These are phyloP conservation scores for Drosophila tripunctata DNA, from an alignment of 2,888 invertebrate genomes.

Conservation along the genomic window DNA sequence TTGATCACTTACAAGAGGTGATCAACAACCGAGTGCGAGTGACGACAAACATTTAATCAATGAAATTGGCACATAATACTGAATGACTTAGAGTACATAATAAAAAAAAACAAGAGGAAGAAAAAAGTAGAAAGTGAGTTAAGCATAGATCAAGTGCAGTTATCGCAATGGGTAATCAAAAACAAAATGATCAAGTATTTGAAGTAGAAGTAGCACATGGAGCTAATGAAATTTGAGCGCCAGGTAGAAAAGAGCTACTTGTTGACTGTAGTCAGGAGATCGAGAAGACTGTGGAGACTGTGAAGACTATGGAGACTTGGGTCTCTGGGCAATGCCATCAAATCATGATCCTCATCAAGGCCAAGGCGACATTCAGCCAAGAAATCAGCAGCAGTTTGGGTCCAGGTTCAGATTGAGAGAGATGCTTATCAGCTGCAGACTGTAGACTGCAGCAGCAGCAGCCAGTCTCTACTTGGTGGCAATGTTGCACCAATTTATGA, in stretches of 20 bases:
- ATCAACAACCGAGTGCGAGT: background rate
- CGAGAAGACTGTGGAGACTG: background rate
- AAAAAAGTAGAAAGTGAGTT: background rate
- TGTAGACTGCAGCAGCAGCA: constrained; percentile 42
- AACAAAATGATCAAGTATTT: constrained; percentile 53
- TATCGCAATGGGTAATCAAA: constrained; percentile 46
- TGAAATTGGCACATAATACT: background rate
- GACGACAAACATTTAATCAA: constrained; percentile 10
- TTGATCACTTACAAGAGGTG: background rate
- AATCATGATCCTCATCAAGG: constrained; percentile 69
- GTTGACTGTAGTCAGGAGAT: background rate
- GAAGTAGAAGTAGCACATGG: constrained; percentile 59
- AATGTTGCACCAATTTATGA: constrained; percentile 75
- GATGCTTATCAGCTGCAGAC: constrained; percentile 70
- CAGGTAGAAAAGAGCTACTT: constrained; percentile 21
- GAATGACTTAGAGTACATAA: background rate
- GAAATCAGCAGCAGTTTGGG: constrained; percentile 68
- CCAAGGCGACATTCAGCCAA: constrained; percentile 62
- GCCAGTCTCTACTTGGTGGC: constrained; percentile 19
- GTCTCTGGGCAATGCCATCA: constrained; percentile 49
- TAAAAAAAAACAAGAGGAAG: background rate
- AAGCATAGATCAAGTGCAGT: constrained; percentile 20
- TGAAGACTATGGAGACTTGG: background rate
- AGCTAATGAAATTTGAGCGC: constrained; percentile 70
- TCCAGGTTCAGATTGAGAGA: constrained; percentile 40